Base-by-base conservation (phyloP, 2,797 vertebrate genomes). In the Poecile montanus region DNA sequence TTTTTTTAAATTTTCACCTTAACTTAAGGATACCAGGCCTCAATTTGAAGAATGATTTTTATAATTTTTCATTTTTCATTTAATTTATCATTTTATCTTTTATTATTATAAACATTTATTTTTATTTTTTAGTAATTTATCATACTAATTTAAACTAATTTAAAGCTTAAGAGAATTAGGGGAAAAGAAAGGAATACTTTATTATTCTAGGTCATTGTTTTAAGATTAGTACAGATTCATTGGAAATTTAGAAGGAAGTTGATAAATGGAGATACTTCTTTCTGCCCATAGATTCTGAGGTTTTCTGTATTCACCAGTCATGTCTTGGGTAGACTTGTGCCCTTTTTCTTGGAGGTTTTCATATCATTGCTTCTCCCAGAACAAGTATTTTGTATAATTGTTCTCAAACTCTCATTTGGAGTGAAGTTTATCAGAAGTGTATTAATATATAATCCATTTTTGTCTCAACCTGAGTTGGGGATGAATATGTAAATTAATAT, bases 401-500 rank as follows among this genome's bases (percentile, higher is more conserved):
- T 56, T 91, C 53, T 83, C 54, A 67, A 67, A 58, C 21, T 79
- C 20, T 71, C 38, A 51, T 71, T 61, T 80, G 53, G 65, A 65
- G 19, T 57, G 53, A 80, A 68, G 34, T 85, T 94, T 91, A 57
- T 74, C 50, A 60, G 60, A 54, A n/a, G 44, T 0, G 0, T 47
- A 36, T 71, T 67, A 83, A 29, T 67, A 29, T 44, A 53, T 48
- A 56, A 67, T 47, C 74, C 14, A 63, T 71, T 87, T 94, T 67
- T 92, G 23, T 67, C 50, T 83, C 57, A 91, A 83, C 7, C 16
- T 8, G 23, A 67, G 21, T 70, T 77, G 57, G 38, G 42, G 32
- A 38, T 71, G 60, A 67, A 65, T 57, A 88, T 47, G 17, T 67
- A 65, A 89, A 93, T 91, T 94, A 89, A 71, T 89, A 89, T 94